Evolutionary conservation across 1,140 invertebrate genomes (phyloP).

Genomic region (Drosophila saltans): DNA sequence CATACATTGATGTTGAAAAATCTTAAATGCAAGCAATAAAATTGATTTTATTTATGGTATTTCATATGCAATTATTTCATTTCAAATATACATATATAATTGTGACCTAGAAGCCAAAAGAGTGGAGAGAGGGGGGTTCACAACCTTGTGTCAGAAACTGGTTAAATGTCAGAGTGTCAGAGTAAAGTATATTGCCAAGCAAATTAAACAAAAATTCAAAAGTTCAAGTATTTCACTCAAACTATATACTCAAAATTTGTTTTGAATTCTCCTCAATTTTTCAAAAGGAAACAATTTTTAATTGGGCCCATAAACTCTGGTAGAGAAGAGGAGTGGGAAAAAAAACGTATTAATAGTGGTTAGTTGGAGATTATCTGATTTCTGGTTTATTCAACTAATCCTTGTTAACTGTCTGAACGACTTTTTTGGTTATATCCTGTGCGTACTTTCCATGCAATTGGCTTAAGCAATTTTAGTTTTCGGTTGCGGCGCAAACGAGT

Average conservation of each 20-base stretch:
- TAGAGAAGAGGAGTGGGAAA: background rate
- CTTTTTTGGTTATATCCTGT: constrained; percentile 45
- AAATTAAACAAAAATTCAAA: background rate
- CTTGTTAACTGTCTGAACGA: constrained; percentile 51
- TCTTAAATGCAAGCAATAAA: too few relatives aligned
- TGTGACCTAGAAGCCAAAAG: background rate
- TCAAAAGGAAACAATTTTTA: background rate
- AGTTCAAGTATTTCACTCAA: background rate
- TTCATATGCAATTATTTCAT: background rate
- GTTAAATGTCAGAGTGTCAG: background rate
- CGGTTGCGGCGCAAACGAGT: constrained; percentile 31
- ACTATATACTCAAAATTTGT: background rate
- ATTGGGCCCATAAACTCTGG: background rate
- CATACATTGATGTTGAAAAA: too few relatives aligned
- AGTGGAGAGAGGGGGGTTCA: background rate
- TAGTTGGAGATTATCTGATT: constrained; percentile 45
- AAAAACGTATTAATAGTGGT: background rate
- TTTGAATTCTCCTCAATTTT: background rate
- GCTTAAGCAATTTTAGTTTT: constrained; percentile 69
- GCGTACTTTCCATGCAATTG: constrained; percentile 74
- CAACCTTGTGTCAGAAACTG: background rate
- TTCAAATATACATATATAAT: background rate
- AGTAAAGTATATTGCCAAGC: too few relatives aligned
- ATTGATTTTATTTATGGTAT: background rate
- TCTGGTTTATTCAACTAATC: constrained; percentile 49